Evolutionary conservation across 2,113 vertebrate species (phyloP), one percentile per base, ranked within the genome.

Genomic region (Phaetusa simplex): DNA sequence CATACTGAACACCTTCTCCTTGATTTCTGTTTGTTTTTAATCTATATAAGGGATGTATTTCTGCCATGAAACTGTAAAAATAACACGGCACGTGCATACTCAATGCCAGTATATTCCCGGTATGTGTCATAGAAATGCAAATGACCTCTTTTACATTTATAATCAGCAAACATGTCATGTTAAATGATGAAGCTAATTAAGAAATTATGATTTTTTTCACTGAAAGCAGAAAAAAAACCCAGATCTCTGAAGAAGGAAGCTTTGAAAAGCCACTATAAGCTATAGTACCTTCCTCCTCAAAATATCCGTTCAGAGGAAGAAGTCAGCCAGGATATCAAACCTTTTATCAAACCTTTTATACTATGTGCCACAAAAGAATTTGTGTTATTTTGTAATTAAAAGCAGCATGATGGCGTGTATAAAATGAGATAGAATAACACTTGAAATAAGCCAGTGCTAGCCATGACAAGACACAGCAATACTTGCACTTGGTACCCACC

Each of bases 391-490:
- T 59, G 10, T 15, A 69, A 8, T n/a, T 53, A 59, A 74, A 78
- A 76, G 20, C 11, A 67, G 12, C 5, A 15, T 24, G 34, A 66
- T 32, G 24, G 12, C n/a, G 32, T 4, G 6, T 34, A 36, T 27
- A 78, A 83, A 82, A 62, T 20, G 24, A 89, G n/a, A n/a, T 3
- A 79, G 12, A 72, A 40, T 13, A 69, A 18, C 42, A 29, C 34
- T 36, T 72, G 34, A 32, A 82, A 50, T 4, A 59, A 88, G 26
- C 4, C 4, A 1, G 26, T 38, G 15, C 9, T 85, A 47, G 43
- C 12, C 5, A 8, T 4, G 0, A 38, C 1, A 16, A 52, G 64
- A n/a, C 12, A 24, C 18, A 59, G 19, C 22, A 47, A 43, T 26
- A 27, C 10, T 29, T 45, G 15, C 21, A 3, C 4, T 14, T n/a